These are phyloP conservation scores for Anthopleura sola DNA, from an alignment of 64 coral and sea anemone species.

Conservation along the genomic window DNA sequence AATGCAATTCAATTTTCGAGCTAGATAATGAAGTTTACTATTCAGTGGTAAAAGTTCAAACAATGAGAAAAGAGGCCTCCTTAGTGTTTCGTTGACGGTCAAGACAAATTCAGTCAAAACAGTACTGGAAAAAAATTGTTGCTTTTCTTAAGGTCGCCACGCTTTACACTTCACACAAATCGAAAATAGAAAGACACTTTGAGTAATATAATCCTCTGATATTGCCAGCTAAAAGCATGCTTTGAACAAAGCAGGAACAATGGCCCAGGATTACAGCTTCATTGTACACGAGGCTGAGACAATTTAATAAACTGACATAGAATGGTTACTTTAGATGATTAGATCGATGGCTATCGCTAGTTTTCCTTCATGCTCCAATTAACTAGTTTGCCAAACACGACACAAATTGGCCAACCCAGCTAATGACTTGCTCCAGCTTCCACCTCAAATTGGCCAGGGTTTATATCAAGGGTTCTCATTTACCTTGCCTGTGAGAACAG, in stretches of 20 bases:
- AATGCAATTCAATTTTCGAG: not conserved
- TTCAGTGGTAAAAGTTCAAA: not conserved
- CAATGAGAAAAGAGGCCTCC: not conserved
- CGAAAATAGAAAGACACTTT: slow-evolving; percentile 13
- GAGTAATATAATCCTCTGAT: slow-evolving; percentile 13
- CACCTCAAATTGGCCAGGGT: slow-evolving; percentile 1
- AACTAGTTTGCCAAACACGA: slow-evolving; percentile 4
- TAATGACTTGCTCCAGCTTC: not conserved
- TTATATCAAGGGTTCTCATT: slow-evolving; percentile 13
- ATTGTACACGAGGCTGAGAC: slow-evolving; percentile 1
- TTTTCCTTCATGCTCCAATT: slow-evolving; percentile 15
- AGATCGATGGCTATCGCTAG: not conserved
- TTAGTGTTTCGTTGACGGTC: not conserved
- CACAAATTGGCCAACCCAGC: slow-evolving; percentile 1
- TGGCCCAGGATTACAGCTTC: slow-evolving; percentile 3
- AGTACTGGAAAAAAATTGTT: not conserved
- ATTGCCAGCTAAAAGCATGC: slow-evolving; percentile 27
- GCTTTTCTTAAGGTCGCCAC: not conserved
- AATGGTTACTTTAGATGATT: slow-evolving; percentile 16
- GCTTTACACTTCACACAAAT: not conserved
- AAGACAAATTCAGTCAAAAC: not conserved
- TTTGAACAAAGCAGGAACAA: slow-evolving; percentile 15
- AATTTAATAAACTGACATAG: slow-evolving; percentile 3
- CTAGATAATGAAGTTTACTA: not conserved
- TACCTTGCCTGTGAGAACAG: not conserved